These are phyloP conservation scores for Parazoanthus swiftii DNA, from an alignment of 92 coral and sea anemone genomes.

Conservation along the genomic window DNA sequence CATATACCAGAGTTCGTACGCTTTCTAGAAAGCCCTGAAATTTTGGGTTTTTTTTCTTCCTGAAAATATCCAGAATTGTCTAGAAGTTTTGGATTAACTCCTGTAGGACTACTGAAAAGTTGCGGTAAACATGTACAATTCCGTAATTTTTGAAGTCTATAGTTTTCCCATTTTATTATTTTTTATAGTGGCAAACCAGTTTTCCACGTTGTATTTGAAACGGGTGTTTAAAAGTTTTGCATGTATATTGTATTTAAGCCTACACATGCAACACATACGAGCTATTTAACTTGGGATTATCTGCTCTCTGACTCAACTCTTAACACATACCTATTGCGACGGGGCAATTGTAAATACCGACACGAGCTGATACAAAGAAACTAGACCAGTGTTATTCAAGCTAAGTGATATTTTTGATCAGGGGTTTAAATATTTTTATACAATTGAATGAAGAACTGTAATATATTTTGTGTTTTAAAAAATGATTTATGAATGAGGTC, in stretches of 20 bases:
- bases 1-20: neutral
- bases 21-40: neutral
- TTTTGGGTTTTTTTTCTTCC: too few relatives aligned
- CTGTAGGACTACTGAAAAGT: too few relatives aligned
- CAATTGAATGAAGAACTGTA: slow-evolving; percentile 32
- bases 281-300: neutral
- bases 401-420: slow-evolving; percentile 11
- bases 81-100: too few relatives aligned
- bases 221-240: too few relatives aligned
- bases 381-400: neutral
- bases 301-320: neutral
- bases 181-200: too few relatives aligned
- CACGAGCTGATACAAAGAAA: neutral
- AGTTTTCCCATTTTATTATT: neutral
- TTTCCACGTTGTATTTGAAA: too few relatives aligned
- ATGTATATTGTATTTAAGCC: neutral
- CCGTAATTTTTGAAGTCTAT: neutral
- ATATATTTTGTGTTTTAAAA: slow-evolving; percentile 33
- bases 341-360: neutral
- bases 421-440: slow-evolving; percentile 27
- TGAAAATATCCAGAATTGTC: too few relatives aligned
- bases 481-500: slow-evolving; percentile 26
- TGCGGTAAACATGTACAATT: too few relatives aligned
- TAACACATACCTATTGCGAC: neutral
- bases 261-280: neutral